Base-by-base conservation (phyloP, 2,888 invertebrate species). In the Chloroclystis v-ata region DNA sequence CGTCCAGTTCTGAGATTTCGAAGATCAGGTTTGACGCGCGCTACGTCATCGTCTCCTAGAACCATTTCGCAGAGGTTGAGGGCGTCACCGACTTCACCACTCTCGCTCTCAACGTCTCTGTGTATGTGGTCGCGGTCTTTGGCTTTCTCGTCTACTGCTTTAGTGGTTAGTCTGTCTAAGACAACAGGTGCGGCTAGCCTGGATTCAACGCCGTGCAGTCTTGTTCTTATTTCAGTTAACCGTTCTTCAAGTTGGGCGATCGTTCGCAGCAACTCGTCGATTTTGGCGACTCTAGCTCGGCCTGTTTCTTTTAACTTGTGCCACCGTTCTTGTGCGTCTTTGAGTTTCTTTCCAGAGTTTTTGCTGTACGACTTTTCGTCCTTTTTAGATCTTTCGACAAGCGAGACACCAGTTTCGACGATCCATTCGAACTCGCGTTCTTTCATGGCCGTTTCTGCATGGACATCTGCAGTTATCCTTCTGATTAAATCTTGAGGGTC, bases 351-450 rank as follows among this genome's bases (percentile, higher is more conserved):
- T 2, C 90, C 88, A 38, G 90, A 90, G 40, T 64, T 80, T 58
- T 84, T 83, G 52, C 85, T 82, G 54, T 74, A 87, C 1, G 83
- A 72, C 49, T 86, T 86, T 41, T 92, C 91, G 48, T 92, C 91
- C 45, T 91, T 90, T 45, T 91, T 91, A 12, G 90, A 89, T 38
- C 91, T 80, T n/a, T 90, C 89, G 8, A 92, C 82, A 37, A 95
- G 75, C 57, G 91, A 90, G 7, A 81, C 84, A 0, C 95, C 95
- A 0, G 92, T 93, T 52, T 89, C 89, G 4, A 90, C 70, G 11
- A 96, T 78, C 95, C 96, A 96, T 51, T 93, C 92, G 32, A 92
- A 91, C 71, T 96, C 95, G 3, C 92, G 90, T 70, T 93, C 92
- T 64, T 95, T 94, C 52, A 95, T 71, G 1, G 90, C 88, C 61